Conservation (phyloP, 2,113 vertebrate species). For the Pelmatolapia mariae region DNA sequence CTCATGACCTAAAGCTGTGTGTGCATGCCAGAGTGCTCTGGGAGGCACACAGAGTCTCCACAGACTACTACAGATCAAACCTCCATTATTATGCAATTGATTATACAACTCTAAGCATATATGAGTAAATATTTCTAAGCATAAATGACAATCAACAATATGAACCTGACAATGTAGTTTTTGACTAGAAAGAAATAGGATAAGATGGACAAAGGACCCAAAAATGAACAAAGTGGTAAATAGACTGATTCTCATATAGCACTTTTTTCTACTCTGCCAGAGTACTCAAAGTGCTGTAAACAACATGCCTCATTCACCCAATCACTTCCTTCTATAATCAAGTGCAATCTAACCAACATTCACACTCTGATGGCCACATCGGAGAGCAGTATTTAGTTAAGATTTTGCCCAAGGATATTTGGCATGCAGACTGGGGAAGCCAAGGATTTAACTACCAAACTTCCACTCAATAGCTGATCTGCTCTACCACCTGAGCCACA, state of each 20-base stretch:
- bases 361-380: neutral
- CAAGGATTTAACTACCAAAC: neutral
- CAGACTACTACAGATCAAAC: too few species aligned
- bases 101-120: too few species aligned
- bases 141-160: neutral
- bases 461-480: neutral
- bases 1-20: too few species aligned
- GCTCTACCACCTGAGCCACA: neutral
- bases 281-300: neutral
- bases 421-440: neutral
- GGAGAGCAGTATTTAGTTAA: neutral
- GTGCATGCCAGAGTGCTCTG: too few species aligned
- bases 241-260: neutral
- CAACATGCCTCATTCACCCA: neutral
- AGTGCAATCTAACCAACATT: neutral
- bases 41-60: too few species aligned
- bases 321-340: neutral
- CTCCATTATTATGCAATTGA: too few species aligned
- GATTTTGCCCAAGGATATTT: neutral
- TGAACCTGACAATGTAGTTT: accelerated
- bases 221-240: neutral
- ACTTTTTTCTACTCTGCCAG: neutral
- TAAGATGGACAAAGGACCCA: neutral
- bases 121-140: too few species aligned
- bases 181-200: neutral